Percentiles rank a stretch among this genome's conserved stretches.
Conservation (phyloP, 37 sponge, comb jelly and placozoan species). For the Spongilla lacustris region DNA sequence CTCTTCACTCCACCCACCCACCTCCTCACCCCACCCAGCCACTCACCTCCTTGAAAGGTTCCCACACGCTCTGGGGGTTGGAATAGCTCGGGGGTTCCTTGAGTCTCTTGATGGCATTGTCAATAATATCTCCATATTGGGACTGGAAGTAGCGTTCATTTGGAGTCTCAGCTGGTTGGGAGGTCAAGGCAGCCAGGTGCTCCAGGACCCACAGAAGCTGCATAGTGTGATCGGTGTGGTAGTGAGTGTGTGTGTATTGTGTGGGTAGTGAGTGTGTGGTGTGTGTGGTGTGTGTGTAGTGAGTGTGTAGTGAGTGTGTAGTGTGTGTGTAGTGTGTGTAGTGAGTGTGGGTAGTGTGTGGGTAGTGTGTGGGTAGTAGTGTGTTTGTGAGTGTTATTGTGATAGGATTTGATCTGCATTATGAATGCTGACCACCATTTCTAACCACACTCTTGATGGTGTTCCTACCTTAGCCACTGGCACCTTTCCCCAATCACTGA, state of each 20-base stretch:
- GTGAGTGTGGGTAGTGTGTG: no score
- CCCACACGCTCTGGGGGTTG: conserved; percentile 81
- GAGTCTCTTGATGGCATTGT: conserved; percentile 65
- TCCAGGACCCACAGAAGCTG: conserved; percentile 83
- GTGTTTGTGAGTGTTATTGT: no score
- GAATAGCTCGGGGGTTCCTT: conserved; percentile 66
- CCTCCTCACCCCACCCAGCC: neutral
- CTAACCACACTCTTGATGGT: no score
- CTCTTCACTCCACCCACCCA: neutral
- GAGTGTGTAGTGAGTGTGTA: no score
- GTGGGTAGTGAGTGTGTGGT: conserved; percentile 82
- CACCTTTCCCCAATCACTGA: no score
- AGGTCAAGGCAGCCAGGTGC: conserved; percentile 80
- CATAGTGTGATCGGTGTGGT: conserved; percentile 51
- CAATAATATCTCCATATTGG: conserved; percentile 73
- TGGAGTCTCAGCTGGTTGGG: conserved; percentile 90
- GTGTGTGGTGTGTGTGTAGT: conserved; percentile 81
- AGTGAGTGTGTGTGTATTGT: neutral
- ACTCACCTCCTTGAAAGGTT: conserved; percentile 85
- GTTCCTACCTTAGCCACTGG: no score
- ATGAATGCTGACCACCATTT: no score
- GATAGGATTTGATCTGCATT: no score
- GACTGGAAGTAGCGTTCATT: conserved; percentile 90
- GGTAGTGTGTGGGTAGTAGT: no score
- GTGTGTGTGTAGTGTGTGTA: no score